These are phyloP conservation scores for Trachelus stipa DNA, from an alignment of 2,888 invertebrate species.

Conservation along the genomic window DNA sequence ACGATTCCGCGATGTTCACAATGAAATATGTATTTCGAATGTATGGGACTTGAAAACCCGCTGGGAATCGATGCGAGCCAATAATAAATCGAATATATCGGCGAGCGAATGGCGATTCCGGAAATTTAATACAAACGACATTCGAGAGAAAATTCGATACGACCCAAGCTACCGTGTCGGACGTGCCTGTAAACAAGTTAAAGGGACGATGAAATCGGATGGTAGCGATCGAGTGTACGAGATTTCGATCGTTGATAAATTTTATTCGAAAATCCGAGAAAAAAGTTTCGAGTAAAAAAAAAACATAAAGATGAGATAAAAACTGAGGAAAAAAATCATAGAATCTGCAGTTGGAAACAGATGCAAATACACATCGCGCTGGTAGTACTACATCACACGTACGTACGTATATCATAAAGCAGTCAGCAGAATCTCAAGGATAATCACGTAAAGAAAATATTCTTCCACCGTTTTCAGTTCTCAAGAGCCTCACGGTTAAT, in stretches of 20 bases:
- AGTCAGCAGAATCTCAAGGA: background rate
- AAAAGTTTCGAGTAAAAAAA: too few species aligned
- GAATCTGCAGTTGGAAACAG: background rate
- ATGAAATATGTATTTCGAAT: background rate
- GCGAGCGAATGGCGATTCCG: background rate
- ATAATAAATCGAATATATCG: background rate
- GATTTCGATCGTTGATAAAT: background rate
- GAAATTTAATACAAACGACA: background rate
- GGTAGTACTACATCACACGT: background rate
- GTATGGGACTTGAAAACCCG: background rate
- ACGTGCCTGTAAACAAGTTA: background rate
- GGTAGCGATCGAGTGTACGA: background rate
- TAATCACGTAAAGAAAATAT: background rate
- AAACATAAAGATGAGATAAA: too few species aligned
- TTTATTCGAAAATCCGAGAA: too few species aligned
- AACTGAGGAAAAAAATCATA: too few species aligned
- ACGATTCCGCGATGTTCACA: background rate
- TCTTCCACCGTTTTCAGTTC: background rate
- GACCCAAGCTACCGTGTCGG: background rate
- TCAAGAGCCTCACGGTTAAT: background rate
- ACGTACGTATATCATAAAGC: background rate
- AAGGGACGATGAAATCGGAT: background rate
- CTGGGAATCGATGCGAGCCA: background rate
- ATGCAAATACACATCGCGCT: background rate
- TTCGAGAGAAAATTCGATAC: background rate